These are phyloP conservation scores for Peromyscus maniculatus DNA, from an alignment of 2,113 vertebrate species.

Conservation along the genomic window DNA sequence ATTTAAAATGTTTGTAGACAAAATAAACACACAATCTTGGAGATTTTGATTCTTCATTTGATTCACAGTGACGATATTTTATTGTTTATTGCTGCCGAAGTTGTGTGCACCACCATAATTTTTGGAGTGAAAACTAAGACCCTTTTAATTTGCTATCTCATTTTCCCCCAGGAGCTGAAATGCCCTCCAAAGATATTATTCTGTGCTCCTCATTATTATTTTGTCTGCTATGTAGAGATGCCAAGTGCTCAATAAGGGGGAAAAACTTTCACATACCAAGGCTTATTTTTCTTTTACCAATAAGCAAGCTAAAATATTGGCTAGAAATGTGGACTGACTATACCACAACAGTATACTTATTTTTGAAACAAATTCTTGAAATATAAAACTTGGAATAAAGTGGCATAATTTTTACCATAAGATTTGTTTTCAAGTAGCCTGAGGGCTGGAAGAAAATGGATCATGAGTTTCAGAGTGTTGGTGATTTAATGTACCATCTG, in stretches of 20 bases:
- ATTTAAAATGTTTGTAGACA: slow-evolving; percentile 42
- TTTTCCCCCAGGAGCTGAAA: slow-evolving; percentile 23
- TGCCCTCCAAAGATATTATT: slow-evolving; percentile 35
- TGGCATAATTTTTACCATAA: slow-evolving; percentile 8
- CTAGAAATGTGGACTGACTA: background rate
- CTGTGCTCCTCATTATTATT: background rate
- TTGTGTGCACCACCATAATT: slow-evolving; percentile 52
- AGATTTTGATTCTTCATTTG: slow-evolving; percentile 7
- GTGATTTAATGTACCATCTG: slow-evolving; percentile 58
- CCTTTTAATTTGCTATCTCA: slow-evolving; percentile 39
- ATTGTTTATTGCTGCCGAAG: background rate
- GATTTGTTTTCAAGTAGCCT: slow-evolving; percentile 4
- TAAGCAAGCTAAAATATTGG: background rate
- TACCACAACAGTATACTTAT: background rate
- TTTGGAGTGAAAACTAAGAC: slow-evolving; percentile 48
- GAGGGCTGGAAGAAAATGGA: slow-evolving; percentile 47
- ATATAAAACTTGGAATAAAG: slow-evolving; percentile 53
- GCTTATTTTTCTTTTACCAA: background rate
- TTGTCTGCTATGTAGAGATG: background rate
- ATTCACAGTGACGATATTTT: slow-evolving; percentile 37
- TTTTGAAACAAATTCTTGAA: slow-evolving; percentile 28
- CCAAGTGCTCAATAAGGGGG: background rate
- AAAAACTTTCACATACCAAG: background rate
- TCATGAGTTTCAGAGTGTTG: slow-evolving; percentile 51
- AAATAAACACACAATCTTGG: slow-evolving; percentile 50